Conservation (phyloP, 2,888 invertebrate genomes). For the Dorcus parallelipipedus region DNA sequence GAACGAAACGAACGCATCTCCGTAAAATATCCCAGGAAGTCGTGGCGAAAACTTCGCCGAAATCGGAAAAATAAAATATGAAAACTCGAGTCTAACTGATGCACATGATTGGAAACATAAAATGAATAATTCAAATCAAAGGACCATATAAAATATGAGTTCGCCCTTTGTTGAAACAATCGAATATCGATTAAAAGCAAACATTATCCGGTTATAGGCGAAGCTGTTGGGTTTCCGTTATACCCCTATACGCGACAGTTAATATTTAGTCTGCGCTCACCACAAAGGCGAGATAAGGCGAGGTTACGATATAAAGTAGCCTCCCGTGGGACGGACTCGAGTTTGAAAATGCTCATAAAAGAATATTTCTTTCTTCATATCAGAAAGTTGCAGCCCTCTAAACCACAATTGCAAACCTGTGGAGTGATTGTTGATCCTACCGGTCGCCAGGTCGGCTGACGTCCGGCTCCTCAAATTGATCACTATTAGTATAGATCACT, state of each 20-base stretch:
- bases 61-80: not conserved
- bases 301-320: slow-evolving; percentile 10
- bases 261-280: slow-evolving; percentile 22
- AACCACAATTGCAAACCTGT: slow-evolving; percentile 37
- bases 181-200: slow-evolving; percentile 28
- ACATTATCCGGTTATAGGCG: slow-evolving; percentile 14
- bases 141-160: slow-evolving; percentile 23
- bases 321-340: slow-evolving; percentile 1
- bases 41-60: no score
- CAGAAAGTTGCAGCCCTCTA: slow-evolving; percentile 40
- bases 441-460: slow-evolving; percentile 26
- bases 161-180: slow-evolving; percentile 25
- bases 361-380: slow-evolving; percentile 43
- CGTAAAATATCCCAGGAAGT: slow-evolving; percentile 29
- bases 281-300: slow-evolving; percentile 22
- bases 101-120: slow-evolving; percentile 24
- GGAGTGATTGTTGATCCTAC: slow-evolving; percentile 37
- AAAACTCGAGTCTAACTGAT: slow-evolving; percentile 9
- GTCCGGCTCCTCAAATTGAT: slow-evolving; percentile 33
- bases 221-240: slow-evolving; percentile 14
- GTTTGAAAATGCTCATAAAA: slow-evolving; percentile 41
- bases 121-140: slow-evolving; percentile 29
- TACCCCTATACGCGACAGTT: slow-evolving; percentile 18
- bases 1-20: slow-evolving; percentile 34
- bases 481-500: slow-evolving; percentile 12